phyloP scores from a whole-genome alignment of 2,797 vertebrate genomes.

The Lagodon rhomboides region DNA sequence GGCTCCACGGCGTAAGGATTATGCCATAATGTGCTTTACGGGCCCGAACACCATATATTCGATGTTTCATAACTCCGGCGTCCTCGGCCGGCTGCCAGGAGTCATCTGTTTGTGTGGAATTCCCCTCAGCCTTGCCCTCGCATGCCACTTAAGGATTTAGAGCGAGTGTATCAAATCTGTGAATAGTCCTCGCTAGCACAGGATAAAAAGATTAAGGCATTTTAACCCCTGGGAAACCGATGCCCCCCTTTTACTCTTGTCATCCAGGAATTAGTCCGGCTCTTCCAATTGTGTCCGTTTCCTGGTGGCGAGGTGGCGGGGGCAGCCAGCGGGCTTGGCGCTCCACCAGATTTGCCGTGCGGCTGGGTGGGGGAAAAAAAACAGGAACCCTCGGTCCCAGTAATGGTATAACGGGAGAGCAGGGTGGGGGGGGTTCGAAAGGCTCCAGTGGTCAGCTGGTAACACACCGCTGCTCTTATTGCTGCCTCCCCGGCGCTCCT shows the following conservation, averaged over 20 bases:
- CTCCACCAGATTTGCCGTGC: conserved; percentile 54
- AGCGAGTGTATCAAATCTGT: conserved; percentile 82
- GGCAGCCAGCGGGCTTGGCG: conserved; percentile 62
- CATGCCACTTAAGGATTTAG: conserved; percentile 80
- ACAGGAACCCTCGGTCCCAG: conserved; percentile 59
- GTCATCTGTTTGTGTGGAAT: conserved; percentile 66
- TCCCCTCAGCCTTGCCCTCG: conserved; percentile 54
- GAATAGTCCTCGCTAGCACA: conserved; percentile 78
- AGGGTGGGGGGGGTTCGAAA: conserved; percentile 47
- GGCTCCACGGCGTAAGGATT: background rate
- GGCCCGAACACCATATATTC: conserved; percentile 33
- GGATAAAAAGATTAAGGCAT: conserved; percentile 86
- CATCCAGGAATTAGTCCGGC: conserved; percentile 76
- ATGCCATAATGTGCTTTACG: conserved; percentile 16
- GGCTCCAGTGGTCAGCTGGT: conserved; percentile 75
- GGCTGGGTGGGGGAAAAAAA: conserved; percentile 58
- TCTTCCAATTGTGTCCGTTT: conserved; percentile 64
- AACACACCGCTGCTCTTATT: conserved; percentile 78
- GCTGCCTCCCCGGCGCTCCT: conserved; percentile 53
- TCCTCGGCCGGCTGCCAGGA: conserved; percentile 51
- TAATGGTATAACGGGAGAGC: conserved; percentile 72
- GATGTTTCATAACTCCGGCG: conserved; percentile 33
- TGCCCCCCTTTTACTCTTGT: conserved; percentile 68
- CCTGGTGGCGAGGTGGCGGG: conserved; percentile 50
- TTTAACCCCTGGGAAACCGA: conserved; percentile 78